Conservation (phyloP, 2,113 vertebrate genomes). For the Sphyrna mokarran region DNA sequence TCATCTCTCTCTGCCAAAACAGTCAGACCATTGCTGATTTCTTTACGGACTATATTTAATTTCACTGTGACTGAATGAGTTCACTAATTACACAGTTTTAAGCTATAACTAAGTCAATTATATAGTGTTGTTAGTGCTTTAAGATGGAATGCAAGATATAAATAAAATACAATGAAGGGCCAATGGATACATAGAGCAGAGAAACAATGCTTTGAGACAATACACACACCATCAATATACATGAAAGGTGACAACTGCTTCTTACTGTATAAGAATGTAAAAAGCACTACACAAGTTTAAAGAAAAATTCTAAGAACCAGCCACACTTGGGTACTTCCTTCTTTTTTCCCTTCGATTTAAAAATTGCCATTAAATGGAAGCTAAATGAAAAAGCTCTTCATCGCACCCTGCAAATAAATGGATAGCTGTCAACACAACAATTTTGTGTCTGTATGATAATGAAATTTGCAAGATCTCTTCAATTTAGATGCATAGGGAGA, state of each 20-base stretch:
- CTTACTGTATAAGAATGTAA: background rate
- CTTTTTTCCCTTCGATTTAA: background rate
- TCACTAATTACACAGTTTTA: background rate
- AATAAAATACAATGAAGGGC: background rate
- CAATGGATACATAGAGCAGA: background rate
- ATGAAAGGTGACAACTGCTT: background rate
- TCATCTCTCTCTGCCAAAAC: background rate
- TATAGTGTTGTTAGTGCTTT: background rate
- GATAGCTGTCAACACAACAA: background rate
- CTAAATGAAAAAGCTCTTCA: background rate
- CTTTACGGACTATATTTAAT: background rate
- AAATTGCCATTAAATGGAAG: background rate
- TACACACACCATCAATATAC: background rate
- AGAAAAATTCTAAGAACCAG: background rate
- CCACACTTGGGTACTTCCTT: background rate
- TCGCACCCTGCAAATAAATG: background rate
- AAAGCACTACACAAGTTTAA: background rate
- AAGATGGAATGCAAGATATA: background rate
- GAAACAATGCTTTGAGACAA: background rate
- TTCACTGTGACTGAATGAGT: background rate
- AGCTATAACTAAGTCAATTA: background rate
- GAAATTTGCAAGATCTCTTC: background rate
- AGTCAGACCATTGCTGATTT: constrained; percentile 1
- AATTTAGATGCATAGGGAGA: background rate
- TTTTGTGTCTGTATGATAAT: background rate